phyloP scores from a whole-genome alignment of 2,113 vertebrate genomes.

The Eudyptes chrysolophus region DNA sequence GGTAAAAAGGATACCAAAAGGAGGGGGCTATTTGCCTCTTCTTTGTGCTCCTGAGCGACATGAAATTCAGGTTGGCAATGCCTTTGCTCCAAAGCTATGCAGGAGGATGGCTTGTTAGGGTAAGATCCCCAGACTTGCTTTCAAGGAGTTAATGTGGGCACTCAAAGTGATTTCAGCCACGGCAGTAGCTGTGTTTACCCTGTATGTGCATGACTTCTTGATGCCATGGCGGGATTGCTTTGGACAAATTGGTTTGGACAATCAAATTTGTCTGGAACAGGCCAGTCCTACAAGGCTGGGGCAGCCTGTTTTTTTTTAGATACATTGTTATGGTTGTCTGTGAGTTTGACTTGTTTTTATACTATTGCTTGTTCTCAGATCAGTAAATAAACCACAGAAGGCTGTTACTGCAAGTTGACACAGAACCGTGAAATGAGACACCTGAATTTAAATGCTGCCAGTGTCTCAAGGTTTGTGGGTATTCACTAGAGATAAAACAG shows the following conservation, averaged over 20 bases:
- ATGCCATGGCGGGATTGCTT: neutral
- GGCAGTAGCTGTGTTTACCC: neutral
- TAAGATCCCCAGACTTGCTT: neutral
- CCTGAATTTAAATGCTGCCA: neutral
- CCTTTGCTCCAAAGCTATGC: neutral
- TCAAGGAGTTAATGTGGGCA: neutral
- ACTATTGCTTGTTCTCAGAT: neutral
- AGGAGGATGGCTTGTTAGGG: neutral
- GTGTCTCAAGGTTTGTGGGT: neutral
- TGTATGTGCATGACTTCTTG: accelerated
- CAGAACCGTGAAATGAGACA: neutral
- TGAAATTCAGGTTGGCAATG: neutral
- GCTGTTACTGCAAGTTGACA: neutral
- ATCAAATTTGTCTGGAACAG: neutral
- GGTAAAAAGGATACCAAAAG: neutral
- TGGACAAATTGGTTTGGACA: neutral
- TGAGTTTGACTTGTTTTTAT: neutral
- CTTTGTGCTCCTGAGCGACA: neutral
- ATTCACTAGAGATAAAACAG: neutral
- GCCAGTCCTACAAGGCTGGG: neutral
- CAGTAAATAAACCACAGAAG: neutral
- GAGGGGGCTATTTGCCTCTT: neutral
- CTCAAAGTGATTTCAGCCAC: neutral
- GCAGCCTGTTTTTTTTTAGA: neutral
- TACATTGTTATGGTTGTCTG: neutral